A percentile compares a stretch with the other conserved stretches of the same genome.
phyloP scores from a whole-genome alignment of 2,113 vertebrate genomes.

The Cariama cristata region DNA sequence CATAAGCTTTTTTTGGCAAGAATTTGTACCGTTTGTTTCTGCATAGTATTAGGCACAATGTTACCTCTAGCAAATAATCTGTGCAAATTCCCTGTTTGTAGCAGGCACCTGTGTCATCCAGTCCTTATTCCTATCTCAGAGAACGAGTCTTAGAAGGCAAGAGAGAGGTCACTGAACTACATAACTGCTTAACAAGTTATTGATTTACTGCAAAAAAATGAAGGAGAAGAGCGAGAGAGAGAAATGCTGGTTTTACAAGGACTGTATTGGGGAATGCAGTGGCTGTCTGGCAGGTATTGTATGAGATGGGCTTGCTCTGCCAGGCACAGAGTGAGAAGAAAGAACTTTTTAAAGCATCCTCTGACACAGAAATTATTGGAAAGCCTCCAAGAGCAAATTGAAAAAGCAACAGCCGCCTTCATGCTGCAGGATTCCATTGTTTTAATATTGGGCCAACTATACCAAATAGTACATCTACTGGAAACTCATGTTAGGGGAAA shows the following conservation, averaged over 20 bases:
- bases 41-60: not conserved
- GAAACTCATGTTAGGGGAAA: conserved; percentile 14
- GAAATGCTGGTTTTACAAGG: not conserved
- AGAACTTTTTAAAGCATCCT: conserved; percentile 42
- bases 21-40: not conserved
- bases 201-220: not conserved
- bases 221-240: not conserved
- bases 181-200: not conserved
- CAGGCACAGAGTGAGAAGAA: not conserved
- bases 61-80: not conserved
- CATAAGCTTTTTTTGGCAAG: not conserved
- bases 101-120: not conserved
- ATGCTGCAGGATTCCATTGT: conserved; percentile 49
- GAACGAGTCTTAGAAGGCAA: not conserved
- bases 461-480: conserved; percentile 30
- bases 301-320: not conserved
- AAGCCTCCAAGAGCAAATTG: conserved; percentile 53
- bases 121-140: not conserved
- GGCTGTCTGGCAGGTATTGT: conserved; percentile 30
- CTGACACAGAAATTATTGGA: conserved; percentile 59
- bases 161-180: not conserved
- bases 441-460: conserved; percentile 37
- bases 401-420: conserved; percentile 45
- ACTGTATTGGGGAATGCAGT: not conserved
- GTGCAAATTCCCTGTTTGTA: not conserved